Base-by-base conservation (phyloP, 1,140 invertebrate species). In the Drosophila prosaltans region DNA sequence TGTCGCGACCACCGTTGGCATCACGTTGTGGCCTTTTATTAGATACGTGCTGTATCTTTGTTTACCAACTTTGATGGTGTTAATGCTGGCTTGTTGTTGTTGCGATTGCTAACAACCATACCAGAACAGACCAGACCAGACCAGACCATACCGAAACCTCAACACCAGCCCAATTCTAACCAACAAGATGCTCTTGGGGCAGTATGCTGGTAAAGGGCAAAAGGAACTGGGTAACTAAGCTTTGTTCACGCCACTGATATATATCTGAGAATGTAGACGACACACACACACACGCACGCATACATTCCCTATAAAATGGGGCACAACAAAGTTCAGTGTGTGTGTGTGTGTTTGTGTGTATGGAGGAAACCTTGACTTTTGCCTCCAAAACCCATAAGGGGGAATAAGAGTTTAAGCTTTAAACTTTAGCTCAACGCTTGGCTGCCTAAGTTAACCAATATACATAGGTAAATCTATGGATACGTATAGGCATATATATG, bases 11-110 rank as follows among this genome's bases (percentile, higher is more conserved):
- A 75, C 64, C 70, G 68, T 48, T 70, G 69, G 71, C 83, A 88
- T 86, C 84, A 88, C 83, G 83, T 88, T 88, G 83, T 89, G 84
- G 84, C 84, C 77, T 88, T 88, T 88, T 88, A 88, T 88, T 88
- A 88, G 84, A 88, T 89, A 88, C 84, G 84, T 88, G 84, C 84
- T 88, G 84, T 88, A 88, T 88, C 84, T 88, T 74, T 89, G 80
- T 89, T 89, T 88, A 83, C 83, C 77, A 83, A 88, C 80, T 89
- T 88, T 88, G 80, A 83, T 88, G 84, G 83, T 88, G 83, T 88
- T 88, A 88, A 88, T 89, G 84, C 83, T 82, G 78, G 78, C 83
- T 83, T 80, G 74, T 69, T 74, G 77, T 72, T 81, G 55, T 40
- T 70, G 51, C 26, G 59, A 66, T 30, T 59, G 63, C 63, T 72